Evolutionary conservation across 2,797 vertebrate species (phyloP), one percentile per base, ranked within the genome.

Genomic region (Alexandromys oeconomus): DNA sequence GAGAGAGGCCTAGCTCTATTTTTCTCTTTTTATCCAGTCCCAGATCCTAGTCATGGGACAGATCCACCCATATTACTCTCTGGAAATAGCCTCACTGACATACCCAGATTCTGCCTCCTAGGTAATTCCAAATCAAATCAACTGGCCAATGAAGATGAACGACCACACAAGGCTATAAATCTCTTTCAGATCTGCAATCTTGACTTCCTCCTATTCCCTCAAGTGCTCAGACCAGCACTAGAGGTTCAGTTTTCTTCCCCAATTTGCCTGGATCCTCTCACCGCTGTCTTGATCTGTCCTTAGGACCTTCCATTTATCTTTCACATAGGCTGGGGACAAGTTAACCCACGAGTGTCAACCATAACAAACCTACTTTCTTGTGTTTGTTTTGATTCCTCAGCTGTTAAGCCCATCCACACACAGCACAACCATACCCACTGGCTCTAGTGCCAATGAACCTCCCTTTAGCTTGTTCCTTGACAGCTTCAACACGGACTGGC

Each of bases 191-290:
- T 12, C 46, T 48, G 25, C 10, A 86, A 40, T 80, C 57, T 80
- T 93, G 65, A 74, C 29, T 31, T 76, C 57, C 78, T 34, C 6
- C 27, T 37, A 17, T 71, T 79, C 46, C 91, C 71, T 86, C 34
- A 63, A 1, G 21, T 43, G 23, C 23, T 86, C 74, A 51, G 10
- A 65, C 71, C 9, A 78, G 59, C 73, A 88, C 19, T 61, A 40
- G 54, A 78, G 54, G 74, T 54, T 74, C 40, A 81, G 48, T 23
- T 92, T 93, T 79, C 82, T 93, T 94, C 51, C 34, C 69, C 43
- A 59, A 13, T 89, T 61, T 82, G 15, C 19, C 15, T 79, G 10
- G 51, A 67, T 77, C 37, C 46, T 15, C n/a, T 4, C 10, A 63
- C 29, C 51, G 40, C 15, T 90, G 63, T 77, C 43, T 51, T 67